Base-by-base conservation (phyloP, 2,113 vertebrate species). In the Willisornis vidua region DNA sequence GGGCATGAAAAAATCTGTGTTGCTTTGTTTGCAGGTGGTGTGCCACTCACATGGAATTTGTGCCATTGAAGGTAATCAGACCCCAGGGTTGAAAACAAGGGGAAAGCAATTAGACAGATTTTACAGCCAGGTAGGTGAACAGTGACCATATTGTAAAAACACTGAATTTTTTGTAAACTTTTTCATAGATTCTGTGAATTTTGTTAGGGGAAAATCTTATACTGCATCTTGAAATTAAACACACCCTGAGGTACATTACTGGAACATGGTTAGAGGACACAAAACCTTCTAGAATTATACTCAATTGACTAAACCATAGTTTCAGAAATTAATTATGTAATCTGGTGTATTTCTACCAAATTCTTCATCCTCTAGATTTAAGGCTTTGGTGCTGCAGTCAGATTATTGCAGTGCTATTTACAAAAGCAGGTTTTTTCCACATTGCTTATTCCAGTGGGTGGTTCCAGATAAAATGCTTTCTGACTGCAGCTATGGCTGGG, bases 1-100 rank as follows among this genome's bases (percentile, higher is more conserved):
- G 67, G 83, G 91, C 95, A 89, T 94, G 95, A 96, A 89, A 72
- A 95, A 68, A 35, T 24, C 35, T 13, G 5, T 41, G 54, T 48
- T 94, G 65, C 70, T 93, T 68, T 71, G n/a, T 57, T 96, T 76
- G 74, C 90, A 91, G 72, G 61, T 71, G 62, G 3, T 18, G 8
- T 77, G 81, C 58, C 45, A 52, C 65, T 85, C 55, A 72, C 2
- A 4, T 73, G 88, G 74, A 83, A 54, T 85, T 88, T 92, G 43
- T 90, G 65, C 61, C 62, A 20, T 28, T 70, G 88, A 54, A 41
- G 41, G 87, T 86, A 76, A 88, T 63, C 52, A 67, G 76, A 67
- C 55, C 63, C 45, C 46, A 39, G 61, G 41, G 29, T 1, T 86
- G 65, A 88, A 84, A 84, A 84, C 52, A 85, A 79, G 73, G 19